Evolutionary conservation across 1,140 invertebrate species (phyloP).

Genomic region (Rhagoletis pomonella): DNA sequence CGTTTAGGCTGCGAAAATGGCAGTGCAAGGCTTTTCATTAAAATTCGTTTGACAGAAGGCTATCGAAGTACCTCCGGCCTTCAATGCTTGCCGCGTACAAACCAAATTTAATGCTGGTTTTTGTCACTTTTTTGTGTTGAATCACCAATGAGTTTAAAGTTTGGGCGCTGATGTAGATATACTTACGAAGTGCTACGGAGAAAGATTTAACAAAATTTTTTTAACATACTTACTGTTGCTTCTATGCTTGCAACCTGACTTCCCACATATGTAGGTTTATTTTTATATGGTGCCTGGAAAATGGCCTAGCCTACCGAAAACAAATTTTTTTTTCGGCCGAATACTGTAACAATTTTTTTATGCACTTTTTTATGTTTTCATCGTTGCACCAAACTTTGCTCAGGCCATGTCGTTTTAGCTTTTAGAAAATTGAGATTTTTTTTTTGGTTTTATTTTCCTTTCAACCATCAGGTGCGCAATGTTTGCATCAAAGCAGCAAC

Average conservation of each 20-base stretch:
- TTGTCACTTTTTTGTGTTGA: no score
- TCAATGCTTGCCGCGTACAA: no score
- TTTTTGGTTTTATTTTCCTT: not conserved
- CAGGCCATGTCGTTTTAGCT: not conserved
- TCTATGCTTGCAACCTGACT: not conserved
- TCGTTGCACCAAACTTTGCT: not conserved
- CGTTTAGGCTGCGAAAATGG: no score
- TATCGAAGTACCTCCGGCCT: not conserved
- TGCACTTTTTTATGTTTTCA: not conserved
- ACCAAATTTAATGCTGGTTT: no score
- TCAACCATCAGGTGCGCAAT: conserved; percentile 15
- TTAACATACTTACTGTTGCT: no score
- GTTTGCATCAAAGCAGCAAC: conserved; percentile 24
- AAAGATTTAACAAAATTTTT: no score
- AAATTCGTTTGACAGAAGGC: not conserved
- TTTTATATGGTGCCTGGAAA: not conserved
- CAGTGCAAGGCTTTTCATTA: not conserved
- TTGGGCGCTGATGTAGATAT: no score
- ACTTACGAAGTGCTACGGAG: no score
- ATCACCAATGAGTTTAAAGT: no score
- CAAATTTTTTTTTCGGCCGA: not conserved
- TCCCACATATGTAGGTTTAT: not conserved
- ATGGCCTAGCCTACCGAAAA: not conserved
- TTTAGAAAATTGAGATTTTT: conserved; percentile 26
- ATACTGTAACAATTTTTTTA: not conserved